phyloP scores from a whole-genome alignment of 2,113 vertebrate species.

The Phainopepla nitens region DNA sequence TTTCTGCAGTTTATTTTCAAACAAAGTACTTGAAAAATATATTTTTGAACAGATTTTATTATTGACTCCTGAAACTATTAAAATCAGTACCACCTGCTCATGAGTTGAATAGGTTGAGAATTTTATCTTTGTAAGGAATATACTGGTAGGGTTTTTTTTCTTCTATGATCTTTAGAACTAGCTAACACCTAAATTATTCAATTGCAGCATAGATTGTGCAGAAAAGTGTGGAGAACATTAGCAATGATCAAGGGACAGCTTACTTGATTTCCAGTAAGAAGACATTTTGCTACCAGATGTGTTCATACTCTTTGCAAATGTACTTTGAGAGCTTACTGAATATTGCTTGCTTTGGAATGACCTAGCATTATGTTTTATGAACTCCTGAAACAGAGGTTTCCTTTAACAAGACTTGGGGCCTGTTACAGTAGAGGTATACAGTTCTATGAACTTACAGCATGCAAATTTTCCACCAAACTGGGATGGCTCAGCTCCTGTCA shows the following conservation, averaged over 20 bases:
- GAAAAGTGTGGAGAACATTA: background rate
- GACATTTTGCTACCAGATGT: background rate
- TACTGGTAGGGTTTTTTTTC: background rate
- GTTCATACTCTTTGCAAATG: background rate
- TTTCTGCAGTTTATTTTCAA: background rate
- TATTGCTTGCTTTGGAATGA: background rate
- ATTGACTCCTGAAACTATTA: background rate
- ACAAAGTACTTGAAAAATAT: background rate
- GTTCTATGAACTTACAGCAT: background rate
- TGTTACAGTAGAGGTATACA: background rate
- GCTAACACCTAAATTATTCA: background rate
- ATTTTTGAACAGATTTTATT: background rate
- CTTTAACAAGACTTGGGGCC: background rate
- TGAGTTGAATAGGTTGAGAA: background rate
- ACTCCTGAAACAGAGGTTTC: background rate
- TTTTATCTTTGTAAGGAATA: background rate
- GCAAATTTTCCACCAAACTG: background rate
- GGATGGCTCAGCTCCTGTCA: background rate
- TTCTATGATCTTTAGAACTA: background rate
- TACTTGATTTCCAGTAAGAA: background rate
- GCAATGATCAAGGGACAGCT: background rate
- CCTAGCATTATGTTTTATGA: background rate
- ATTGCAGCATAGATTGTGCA: background rate
- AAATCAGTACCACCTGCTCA: background rate
- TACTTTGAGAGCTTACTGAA: background rate